Evolutionary conservation across 2,797 vertebrate species (phyloP).

Genomic region (Gymnothorax javanicus): DNA sequence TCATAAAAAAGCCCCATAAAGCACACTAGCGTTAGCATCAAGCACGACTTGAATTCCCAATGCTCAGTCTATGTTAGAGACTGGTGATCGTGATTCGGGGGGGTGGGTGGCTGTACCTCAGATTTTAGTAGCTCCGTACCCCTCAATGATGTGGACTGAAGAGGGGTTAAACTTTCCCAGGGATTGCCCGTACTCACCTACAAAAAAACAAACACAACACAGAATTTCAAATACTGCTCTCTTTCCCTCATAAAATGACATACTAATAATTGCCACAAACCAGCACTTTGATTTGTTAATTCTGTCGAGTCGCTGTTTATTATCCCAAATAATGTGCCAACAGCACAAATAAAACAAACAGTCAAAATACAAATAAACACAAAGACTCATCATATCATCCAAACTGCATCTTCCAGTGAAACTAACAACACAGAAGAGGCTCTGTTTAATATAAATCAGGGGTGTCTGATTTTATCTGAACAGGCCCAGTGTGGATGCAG

Average conservation of each 20-base stretch:
- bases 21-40: neutral
- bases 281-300: neutral
- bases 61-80: neutral
- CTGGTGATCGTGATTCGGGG: neutral
- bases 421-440: neutral
- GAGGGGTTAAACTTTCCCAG: conserved; percentile 11
- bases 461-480: neutral
- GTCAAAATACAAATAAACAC: neutral
- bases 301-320: neutral
- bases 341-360: neutral
- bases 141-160: conserved; percentile 31
- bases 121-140: conserved; percentile 47
- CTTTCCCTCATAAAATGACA: neutral
- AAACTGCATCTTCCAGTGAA: neutral
- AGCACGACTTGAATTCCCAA: neutral
- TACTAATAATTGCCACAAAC: neutral
- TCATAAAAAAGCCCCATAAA: neutral
- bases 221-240: neutral
- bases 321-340: neutral
- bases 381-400: neutral
- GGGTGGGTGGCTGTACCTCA: conserved; percentile 46
- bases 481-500: neutral
- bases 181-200: conserved; percentile 23
- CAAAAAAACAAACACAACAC: neutral
- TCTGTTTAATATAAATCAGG: neutral